These are phyloP conservation scores for Trachelus tabidus DNA, from an alignment of 2,888 invertebrate species.

Conservation along the genomic window DNA sequence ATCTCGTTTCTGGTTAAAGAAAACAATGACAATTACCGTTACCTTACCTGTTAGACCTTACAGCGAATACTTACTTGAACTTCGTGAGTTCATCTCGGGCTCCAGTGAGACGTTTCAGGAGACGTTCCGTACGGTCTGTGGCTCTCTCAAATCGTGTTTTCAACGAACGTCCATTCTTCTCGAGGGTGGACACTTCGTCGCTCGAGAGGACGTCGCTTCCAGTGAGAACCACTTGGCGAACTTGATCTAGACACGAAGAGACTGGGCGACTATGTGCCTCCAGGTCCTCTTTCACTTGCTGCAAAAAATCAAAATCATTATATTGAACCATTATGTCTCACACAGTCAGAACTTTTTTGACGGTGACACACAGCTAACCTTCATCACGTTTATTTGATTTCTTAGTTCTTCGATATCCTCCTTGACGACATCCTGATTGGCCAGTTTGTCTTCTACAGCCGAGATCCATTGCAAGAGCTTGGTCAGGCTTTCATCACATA, in stretches of 20 bases:
- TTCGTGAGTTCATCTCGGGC: conserved; percentile 91
- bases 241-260: conserved; percentile 87
- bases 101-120: conserved; percentile 79
- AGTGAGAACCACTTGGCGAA: conserved; percentile 88
- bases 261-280: conserved; percentile 88
- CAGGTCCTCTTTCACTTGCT: conserved; percentile 91
- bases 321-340: conserved; percentile 2
- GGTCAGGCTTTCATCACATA: conserved; percentile 87
- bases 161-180: conserved; percentile 86
- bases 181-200: conserved; percentile 88
- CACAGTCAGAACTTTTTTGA: background rate
- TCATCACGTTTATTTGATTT: conserved; percentile 89
- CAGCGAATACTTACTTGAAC: conserved; percentile 70
- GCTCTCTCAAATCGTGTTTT: conserved; percentile 86
- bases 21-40: background rate
- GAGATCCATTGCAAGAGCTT: conserved; percentile 89
- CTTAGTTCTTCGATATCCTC: conserved; percentile 88
- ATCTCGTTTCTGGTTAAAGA: conserved; percentile 75
- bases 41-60: background rate
- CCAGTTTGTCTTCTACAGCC: conserved; percentile 84
- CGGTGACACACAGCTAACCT: conserved; percentile 68
- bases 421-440: conserved; percentile 86
- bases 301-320: conserved; percentile 37
- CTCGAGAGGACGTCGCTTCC: conserved; percentile 92
- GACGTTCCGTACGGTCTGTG: conserved; percentile 81